Evolutionary conservation across 2,888 invertebrate genomes (phyloP), one percentile per base, ranked within the genome.

Genomic region (Nemoura dubitans): DNA sequence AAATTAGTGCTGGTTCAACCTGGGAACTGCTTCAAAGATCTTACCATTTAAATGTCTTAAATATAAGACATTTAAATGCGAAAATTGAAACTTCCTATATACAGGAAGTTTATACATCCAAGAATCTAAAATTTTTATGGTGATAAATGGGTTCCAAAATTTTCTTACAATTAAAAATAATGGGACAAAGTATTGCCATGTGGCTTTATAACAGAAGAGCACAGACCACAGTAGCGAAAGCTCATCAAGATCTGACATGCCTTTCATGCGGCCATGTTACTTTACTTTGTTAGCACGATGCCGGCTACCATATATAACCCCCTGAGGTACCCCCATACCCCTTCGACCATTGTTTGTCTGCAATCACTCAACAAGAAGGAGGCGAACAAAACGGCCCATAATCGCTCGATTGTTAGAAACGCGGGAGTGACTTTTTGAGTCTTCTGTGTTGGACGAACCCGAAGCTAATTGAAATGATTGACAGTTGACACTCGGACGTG

Each of bases 401-500:
- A 84, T 76, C 84, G 28, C 43, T 28, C 29, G 29, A 84, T 84
- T 84, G 84, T 84, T 28, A 27, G n/a, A 3, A 30, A 28, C 76
- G 43, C 59, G 6, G 59, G 84, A 84, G 84, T 84, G 84, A 84
- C 84, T 84, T 84, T 83, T 42, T 26, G 29, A 76, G 59, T 30
- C 27, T n/a, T n/a, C 28, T n/a, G 14, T 28, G 76, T 84, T 84
- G 21, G 59, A 10, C 84, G 59, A 26, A 59, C 59, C 84, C 28
- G 59, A 26, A 59, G 29, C 84, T 84, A 84, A 84, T 84, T 84
- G 76, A 59, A 81, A 84, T 84, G 84, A 84, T 84, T 84, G 84
- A 84, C 84, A 84, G 26, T 84, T 84, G 84, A 84, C 84, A 84
- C 76, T 82, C 21, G 82, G 82, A 36, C 82, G 82, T 82, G 82